Percentiles rank a stretch among this genome's conserved stretches.
Conservation (phyloP, 2,113 vertebrate species). For the Talpa occidentalis region DNA sequence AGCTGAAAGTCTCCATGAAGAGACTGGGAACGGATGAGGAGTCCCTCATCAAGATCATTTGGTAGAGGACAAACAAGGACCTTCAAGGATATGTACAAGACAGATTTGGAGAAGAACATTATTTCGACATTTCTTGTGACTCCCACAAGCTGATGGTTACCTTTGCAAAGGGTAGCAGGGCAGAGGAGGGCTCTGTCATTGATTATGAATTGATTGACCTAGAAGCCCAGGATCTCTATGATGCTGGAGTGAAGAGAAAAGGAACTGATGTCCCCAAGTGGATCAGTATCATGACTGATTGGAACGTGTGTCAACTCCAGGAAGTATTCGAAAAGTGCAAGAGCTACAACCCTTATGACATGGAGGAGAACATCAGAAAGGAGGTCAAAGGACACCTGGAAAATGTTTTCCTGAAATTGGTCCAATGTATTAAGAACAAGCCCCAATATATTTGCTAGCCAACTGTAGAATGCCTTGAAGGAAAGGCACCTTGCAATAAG, state of each 20-base stretch:
- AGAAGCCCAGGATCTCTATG: conserved; percentile 87
- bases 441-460: conserved; percentile 71
- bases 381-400: conserved; percentile 93
- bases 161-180: neutral
- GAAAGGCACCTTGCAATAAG: neutral
- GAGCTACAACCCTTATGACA: conserved; percentile 95
- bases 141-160: neutral
- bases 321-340: conserved; percentile 97
- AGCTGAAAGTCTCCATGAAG: neutral
- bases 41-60: neutral
- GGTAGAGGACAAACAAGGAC: neutral
- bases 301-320: conserved; percentile 91
- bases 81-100: conserved; percentile 66
- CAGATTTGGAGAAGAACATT: neutral
- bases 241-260: conserved; percentile 93
- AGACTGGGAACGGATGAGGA: neutral
- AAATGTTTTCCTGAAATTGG: conserved; percentile 93
- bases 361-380: conserved; percentile 86
- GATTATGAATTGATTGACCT: neutral
- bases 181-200: neutral
- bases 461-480: conserved; percentile 56
- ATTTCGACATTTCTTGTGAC: neutral
- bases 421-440: neutral
- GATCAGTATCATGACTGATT: conserved; percentile 96
- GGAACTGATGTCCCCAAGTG: conserved; percentile 94